phyloP scores from a whole-genome alignment of 2,113 vertebrate genomes.

The Phylloscopus trochilus region DNA sequence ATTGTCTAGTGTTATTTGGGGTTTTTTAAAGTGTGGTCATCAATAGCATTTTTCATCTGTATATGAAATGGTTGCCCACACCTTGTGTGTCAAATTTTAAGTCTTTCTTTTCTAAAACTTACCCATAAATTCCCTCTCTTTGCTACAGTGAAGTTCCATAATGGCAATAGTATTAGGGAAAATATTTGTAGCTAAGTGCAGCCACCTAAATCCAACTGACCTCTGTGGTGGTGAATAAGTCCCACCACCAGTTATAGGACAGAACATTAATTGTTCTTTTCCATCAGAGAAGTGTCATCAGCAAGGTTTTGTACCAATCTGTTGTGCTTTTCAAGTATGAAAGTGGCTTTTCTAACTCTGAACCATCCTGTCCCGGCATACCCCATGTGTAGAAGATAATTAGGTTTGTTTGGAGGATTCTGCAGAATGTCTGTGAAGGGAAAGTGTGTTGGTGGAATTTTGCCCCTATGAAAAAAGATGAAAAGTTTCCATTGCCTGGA shows the following conservation, averaged over 20 bases:
- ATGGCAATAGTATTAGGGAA: neutral
- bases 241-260: neutral
- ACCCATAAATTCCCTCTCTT: neutral
- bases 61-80: neutral
- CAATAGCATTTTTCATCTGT: neutral
- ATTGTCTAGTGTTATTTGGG: neutral
- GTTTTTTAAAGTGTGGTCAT: fast-evolving
- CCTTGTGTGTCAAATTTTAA: neutral
- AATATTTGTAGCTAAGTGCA: neutral
- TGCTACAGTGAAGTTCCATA: neutral
- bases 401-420: neutral
- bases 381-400: neutral
- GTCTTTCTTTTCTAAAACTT: neutral
- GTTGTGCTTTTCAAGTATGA: neutral
- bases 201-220: neutral
- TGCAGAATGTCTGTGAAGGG: neutral
- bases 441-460: neutral
- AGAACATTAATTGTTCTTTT: neutral
- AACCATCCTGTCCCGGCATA: neutral
- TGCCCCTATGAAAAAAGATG: neutral
- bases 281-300: neutral
- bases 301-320: neutral
- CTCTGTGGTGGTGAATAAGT: neutral
- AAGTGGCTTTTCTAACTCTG: neutral
- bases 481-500: neutral